These are phyloP conservation scores for Mallotus villosus DNA, from an alignment of 2,797 vertebrate species.

Conservation along the genomic window DNA sequence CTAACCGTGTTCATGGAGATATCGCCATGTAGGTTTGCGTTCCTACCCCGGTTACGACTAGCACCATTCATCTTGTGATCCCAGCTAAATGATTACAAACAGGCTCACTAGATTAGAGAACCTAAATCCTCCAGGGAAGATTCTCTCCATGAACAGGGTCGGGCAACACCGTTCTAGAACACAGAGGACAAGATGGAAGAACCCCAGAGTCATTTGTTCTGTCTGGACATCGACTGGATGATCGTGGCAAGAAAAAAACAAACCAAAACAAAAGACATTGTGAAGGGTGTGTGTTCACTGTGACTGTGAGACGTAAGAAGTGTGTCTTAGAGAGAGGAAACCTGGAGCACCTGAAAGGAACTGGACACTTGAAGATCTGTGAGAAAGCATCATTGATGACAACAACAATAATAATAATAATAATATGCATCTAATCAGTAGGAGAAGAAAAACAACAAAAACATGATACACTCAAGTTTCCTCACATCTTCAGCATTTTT, in stretches of 20 bases:
- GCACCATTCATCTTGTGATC: too few species aligned
- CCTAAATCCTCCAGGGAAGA: too few species aligned
- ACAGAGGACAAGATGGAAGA: background rate
- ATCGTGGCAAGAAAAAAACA: background rate
- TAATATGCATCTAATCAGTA: constrained; percentile 38
- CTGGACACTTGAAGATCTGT: constrained; percentile 65
- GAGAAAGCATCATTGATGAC: constrained; percentile 65
- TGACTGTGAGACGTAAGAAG: background rate
- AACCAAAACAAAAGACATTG: background rate
- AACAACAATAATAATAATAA: constrained; percentile 58
- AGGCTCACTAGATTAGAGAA: too few species aligned
- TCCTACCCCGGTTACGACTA: too few species aligned
- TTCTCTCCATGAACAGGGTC: too few species aligned
- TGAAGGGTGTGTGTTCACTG: background rate
- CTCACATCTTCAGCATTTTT: constrained; percentile 50
- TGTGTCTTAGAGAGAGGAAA: constrained; percentile 8
- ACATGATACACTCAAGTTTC: constrained; percentile 41
- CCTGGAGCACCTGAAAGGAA: constrained; percentile 63
- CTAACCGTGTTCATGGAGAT: too few species aligned
- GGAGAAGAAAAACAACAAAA: background rate
- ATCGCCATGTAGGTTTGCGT: too few species aligned
- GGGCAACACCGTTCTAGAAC: background rate
- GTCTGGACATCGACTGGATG: background rate
- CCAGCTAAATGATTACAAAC: too few species aligned
- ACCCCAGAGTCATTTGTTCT: background rate